Evolutionary conservation across 2,113 vertebrate species (phyloP), one percentile per base, ranked within the genome.

Genomic region (Triplophysa siluroides): DNA sequence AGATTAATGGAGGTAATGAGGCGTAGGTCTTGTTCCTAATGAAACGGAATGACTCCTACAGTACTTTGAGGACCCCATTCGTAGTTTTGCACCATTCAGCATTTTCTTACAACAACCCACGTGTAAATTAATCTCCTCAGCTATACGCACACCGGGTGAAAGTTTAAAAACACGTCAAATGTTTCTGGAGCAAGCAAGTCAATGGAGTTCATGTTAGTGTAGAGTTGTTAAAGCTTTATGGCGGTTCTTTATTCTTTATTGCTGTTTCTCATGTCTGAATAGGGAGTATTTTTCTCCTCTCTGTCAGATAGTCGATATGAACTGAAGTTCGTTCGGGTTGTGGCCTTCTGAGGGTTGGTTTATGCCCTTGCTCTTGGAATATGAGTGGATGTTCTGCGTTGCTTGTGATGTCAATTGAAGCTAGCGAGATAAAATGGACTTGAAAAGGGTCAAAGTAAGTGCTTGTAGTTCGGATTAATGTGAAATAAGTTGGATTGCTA

Each of bases 41-140:
- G 79, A 83, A 83, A 79, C 62, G 60, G 81, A 82, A 76, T 63
- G 83, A 64, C 60, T 81, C 81, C 82, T 73, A 29, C n/a, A 63
- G 78, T 82, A 76, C 29, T 78, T 67, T 65, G 78, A 83, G 82
- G 84, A 50, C 72, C 72, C 78, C 19, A 4, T 79, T 38, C 72
- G 24, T 52, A 79, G 78, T 86, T 82, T 87, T 84, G 45, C 85
- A 82, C 78, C 50, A 81, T 86, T 92, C 91, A 93, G 91, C 91
- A 84, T 84, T 91, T 90, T 83, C 85, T 80, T 26, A 69, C 83
- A 87, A 88, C 74, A 83, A 87, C 80, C 78, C 82, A 83, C 78
- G 89, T 84, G 87, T 88, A 89, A 90, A 92, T 90, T 26, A 90
- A 90, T 89, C 86, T 87, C 81, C 88, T 90, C 86, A 85, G 88